A percentile compares a stretch with the other conserved stretches of the same genome.
Evolutionary conservation across 2,888 invertebrate species (phyloP).

Genomic region (Anthophora plumipes): DNA sequence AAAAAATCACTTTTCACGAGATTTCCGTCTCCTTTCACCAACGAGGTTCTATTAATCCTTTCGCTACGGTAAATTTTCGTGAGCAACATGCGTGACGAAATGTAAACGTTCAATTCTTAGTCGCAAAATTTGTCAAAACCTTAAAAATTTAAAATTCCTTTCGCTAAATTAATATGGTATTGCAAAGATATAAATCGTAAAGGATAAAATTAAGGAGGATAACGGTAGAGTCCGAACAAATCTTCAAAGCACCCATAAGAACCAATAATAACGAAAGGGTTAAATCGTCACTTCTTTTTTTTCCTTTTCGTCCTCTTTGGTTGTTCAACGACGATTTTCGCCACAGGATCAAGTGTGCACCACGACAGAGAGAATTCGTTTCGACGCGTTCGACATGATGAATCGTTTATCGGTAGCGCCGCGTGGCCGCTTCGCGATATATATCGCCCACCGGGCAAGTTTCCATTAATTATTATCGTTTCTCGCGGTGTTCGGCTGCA

Average conservation of each 20-base stretch:
- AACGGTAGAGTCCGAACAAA: too few species aligned
- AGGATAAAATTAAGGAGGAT: too few species aligned
- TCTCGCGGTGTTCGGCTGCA: slow-evolving; percentile 35
- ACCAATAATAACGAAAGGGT: too few species aligned
- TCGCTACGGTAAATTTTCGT: too few species aligned
- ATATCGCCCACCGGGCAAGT: slow-evolving; percentile 58
- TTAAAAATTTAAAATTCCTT: too few species aligned
- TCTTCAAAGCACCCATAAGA: too few species aligned
- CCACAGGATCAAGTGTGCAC: neutral
- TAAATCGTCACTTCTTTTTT: slow-evolving; percentile 13
- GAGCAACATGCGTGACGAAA: too few species aligned
- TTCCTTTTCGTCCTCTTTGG: neutral
- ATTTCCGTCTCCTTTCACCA: neutral
- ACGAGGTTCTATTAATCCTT: too few species aligned
- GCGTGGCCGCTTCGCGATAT: slow-evolving; percentile 22
- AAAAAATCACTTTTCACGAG: slow-evolving; percentile 16
- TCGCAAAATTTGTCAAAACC: too few species aligned
- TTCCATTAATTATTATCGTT: slow-evolving; percentile 71
- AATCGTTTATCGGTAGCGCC: slow-evolving; percentile 48
- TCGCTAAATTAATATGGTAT: too few species aligned
- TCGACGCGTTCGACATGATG: slow-evolving; percentile 40
- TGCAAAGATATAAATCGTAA: too few species aligned
- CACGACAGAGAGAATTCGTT: slow-evolving; percentile 36
- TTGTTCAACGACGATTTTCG: slow-evolving; percentile 4
- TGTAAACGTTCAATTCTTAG: too few species aligned